Base-by-base conservation (phyloP, 2,113 vertebrate genomes). In the Sisor rabdophorus region DNA sequence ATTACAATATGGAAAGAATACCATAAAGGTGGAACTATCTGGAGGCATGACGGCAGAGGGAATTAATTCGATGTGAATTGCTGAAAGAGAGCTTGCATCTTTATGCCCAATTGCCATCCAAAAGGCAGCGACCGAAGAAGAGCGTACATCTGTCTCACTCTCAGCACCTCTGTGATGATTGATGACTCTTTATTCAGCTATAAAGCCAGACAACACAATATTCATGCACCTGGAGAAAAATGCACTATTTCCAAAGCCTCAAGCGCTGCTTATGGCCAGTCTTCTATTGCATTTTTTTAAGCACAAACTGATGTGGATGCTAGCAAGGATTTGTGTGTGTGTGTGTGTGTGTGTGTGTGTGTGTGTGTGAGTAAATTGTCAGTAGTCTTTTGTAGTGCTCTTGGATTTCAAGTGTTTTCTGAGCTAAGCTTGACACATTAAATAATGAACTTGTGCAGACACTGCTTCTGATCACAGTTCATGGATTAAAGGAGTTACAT, bases 151-250 rank as follows among this genome's bases (percentile, higher is more conserved):
- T 17, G 12, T 71, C 61, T 83, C 44, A 24, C 71, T 78, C 40
- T 53, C 40, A 48, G 58, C 55, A 70, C 59, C 48, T 74, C 53
- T 59, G 65, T 68, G 58, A 59, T 84, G 82, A 87, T 77, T 84
- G 77, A 87, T 84, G 73, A 83, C 48, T 76, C 75, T 74, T 79
- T 52, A 75, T 71, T 70, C 60, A 58, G 74, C 80, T 63, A 73
- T 84, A 78, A 85, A 81, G 81, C 24, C 76, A 82, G 69, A 83
- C 56, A 73, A 60, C 36, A 70, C 71, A 74, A 80, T 79, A 48
- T 69, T 60, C 64, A 48, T 28, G 55, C 59, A 78, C 48, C 71
- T 79, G 75, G 52, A 64, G 68, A 63, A 75, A 80, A 79, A 67
- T 77, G 69, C 68, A 79, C 54, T 44, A 28, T 44, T 50, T 47